Percentiles rank a stretch among this genome's conserved stretches.
Conservation (phyloP, 2,797 vertebrate genomes). For the Acomys russatus region DNA sequence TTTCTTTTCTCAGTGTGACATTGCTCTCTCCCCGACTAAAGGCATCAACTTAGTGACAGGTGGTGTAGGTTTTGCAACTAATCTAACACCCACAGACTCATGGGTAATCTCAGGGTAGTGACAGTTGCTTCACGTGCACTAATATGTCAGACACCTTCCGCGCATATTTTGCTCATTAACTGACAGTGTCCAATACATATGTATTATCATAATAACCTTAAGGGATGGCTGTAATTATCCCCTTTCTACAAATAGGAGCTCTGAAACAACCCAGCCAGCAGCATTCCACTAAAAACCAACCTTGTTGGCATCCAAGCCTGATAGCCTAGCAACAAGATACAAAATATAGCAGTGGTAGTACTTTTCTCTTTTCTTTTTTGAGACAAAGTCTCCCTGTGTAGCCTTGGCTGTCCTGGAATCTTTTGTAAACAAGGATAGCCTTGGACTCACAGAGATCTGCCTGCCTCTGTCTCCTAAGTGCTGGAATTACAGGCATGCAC, state of each 20-base stretch:
- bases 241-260: neutral
- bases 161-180: conserved; percentile 40
- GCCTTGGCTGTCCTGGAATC: too few species aligned
- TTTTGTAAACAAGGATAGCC: too few species aligned
- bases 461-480: too few species aligned
- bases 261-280: neutral
- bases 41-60: conserved; percentile 2
- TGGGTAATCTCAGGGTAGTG: conserved; percentile 7
- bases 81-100: neutral
- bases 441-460: too few species aligned
- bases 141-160: conserved; percentile 18
- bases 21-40: neutral
- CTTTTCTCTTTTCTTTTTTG: too few species aligned
- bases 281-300: neutral
- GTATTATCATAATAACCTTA: neutral
- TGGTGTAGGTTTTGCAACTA: conserved; percentile 16
- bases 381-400: too few species aligned
- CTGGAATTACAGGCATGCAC: too few species aligned
- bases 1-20: conserved; percentile 12
- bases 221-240: neutral
- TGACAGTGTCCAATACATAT: neutral
- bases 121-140: neutral
- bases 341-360: neutral
- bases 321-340: neutral
- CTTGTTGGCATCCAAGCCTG: neutral